Evolutionary conservation across 2,113 vertebrate species (phyloP), one percentile per base, ranked within the genome.

Genomic region (Malurus melanocephalus): DNA sequence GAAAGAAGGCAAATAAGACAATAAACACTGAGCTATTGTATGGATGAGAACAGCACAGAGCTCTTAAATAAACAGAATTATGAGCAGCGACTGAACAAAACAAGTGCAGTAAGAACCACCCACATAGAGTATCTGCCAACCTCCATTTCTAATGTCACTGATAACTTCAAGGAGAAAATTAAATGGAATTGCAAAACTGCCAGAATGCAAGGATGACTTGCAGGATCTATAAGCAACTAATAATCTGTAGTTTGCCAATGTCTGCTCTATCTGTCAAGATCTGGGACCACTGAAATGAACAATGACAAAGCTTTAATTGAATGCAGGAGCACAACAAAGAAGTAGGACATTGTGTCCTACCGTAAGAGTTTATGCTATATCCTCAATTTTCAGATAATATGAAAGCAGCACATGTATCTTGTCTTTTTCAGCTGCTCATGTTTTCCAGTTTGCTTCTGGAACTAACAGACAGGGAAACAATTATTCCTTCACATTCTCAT

Each of bases 101-200:
- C 49, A 69, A 94, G 42, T 53, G 74, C 92, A 73, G 77, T 67
- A 84, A 88, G 90, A 84, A 24, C 89, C 93, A 83, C 93, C 89
- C 92, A 94, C 90, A 7, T 55, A 73, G 68, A 82, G 27, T 88
- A 77, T 85, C 86, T 94, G 93, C 92, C 88, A 91, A 55, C 55
- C 59, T 91, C 87, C 53, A 89, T 80, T 95, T 93, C 89, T 92
- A 92, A 90, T 90, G 83, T 75, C 83, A 78, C 85, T 87, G 89
- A 80, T 92, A 95, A 91, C 88, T 95, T 92, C 88, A 92, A 91
- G 91, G 87, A 78, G 90, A 91, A 95, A 94, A 96, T 90, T 82
- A 93, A 92, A 95, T 92, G 80, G 87, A 90, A 65, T 71, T 83
- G 74, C 57, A 75, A 88, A 88, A 52, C 59, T 1, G 6, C 60